Conservation (phyloP, 2,797 vertebrate genomes). For the Muraenolepis orangiensis region DNA sequence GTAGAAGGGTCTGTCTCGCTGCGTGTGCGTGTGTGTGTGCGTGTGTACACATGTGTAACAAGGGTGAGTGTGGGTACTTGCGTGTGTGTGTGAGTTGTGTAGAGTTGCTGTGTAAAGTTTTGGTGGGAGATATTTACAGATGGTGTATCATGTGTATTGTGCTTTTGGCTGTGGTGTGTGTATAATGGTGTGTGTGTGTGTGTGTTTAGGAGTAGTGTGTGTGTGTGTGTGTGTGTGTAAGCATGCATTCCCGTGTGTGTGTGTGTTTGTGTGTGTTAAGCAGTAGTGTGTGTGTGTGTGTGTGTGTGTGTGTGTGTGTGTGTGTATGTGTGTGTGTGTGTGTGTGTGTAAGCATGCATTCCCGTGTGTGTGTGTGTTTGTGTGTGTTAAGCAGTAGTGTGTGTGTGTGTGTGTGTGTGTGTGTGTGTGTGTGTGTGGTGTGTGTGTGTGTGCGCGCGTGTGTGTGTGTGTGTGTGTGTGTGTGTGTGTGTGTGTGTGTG, state of each 20-base stretch:
- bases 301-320: too few relatives aligned
- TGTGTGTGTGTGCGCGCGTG: too few relatives aligned
- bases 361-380: neutral
- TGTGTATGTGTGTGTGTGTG: slow-evolving; percentile 25
- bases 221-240: slow-evolving; percentile 20
- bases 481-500: slow-evolving; percentile 25
- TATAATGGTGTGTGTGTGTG: neutral
- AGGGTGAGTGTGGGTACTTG: neutral
- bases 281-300: neutral
- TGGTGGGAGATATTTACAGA: slow-evolving; percentile 23
- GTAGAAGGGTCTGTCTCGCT: slow-evolving; percentile 17
- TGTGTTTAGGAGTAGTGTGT: neutral
- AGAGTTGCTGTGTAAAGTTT: slow-evolving; percentile 7
- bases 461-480: neutral
- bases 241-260: slow-evolving; percentile 23
- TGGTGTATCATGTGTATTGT: slow-evolving; percentile 25
- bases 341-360: neutral
- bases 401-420: slow-evolving; percentile 12
- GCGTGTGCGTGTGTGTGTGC: slow-evolving; percentile 13
- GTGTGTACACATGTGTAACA: slow-evolving; percentile 1
- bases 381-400: neutral
- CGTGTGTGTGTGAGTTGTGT: too few relatives aligned
- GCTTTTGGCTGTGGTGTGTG: neutral
- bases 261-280: neutral
- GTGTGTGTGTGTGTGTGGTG: slow-evolving; percentile 21